Conservation (phyloP, 2,113 vertebrate genomes). For the Taxidea taxus region DNA sequence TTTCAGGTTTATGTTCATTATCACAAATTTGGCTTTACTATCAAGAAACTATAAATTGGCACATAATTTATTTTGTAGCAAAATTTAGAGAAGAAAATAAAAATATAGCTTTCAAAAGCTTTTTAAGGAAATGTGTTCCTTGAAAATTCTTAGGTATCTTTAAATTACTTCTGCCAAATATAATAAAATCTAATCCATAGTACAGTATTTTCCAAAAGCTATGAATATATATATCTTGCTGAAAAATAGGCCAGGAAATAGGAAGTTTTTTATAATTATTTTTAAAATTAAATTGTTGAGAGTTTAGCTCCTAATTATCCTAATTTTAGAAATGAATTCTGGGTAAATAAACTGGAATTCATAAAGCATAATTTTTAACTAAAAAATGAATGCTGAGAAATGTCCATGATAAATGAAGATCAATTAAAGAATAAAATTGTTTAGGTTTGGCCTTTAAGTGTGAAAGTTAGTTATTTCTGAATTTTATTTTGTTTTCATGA, state of each 20-base stretch:
- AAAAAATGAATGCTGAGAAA: neutral
- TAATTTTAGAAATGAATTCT: neutral
- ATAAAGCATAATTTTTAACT: neutral
- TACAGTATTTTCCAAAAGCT: neutral
- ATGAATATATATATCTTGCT: neutral
- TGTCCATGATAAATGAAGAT: neutral
- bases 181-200: neutral
- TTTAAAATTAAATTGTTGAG: neutral
- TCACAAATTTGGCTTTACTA: neutral
- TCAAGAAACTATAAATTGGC: neutral
- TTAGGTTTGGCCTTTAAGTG: neutral
- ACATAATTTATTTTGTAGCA: neutral
- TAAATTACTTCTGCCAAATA: neutral
- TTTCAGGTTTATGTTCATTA: neutral
- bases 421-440: neutral
- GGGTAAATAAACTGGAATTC: neutral
- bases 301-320: neutral
- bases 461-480: neutral
- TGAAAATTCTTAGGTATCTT: neutral
- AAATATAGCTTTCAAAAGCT: neutral
- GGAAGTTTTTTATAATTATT: neutral
- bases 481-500: neutral
- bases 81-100: neutral
- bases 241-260: neutral
- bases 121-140: neutral